Conservation (phyloP, 2,797 vertebrate genomes). For the Gouania willdenowi region DNA sequence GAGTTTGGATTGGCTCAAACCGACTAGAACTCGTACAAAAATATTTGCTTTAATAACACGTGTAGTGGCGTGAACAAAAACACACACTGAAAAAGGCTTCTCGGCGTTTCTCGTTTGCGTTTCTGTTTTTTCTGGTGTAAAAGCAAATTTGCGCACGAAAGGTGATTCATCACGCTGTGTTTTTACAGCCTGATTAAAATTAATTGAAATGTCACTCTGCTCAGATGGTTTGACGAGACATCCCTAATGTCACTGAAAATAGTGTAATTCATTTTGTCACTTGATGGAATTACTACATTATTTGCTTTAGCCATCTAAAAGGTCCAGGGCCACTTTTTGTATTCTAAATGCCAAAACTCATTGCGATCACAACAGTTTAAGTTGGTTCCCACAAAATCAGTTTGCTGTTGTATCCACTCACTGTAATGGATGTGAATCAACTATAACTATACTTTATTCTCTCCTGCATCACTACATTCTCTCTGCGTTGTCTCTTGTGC, state of each 20-base stretch:
- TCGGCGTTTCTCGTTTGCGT: neutral
- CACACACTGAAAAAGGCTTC: neutral
- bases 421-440: slow-evolving; percentile 39
- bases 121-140: slow-evolving; percentile 1
- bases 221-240: slow-evolving; percentile 18
- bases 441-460: slow-evolving; percentile 37
- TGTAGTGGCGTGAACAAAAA: slow-evolving; percentile 50
- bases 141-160: slow-evolving; percentile 4
- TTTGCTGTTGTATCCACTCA: slow-evolving; percentile 19
- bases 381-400: slow-evolving; percentile 47
- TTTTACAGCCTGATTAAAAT: slow-evolving; percentile 37
- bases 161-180: slow-evolving; percentile 25
- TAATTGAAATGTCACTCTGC: slow-evolving; percentile 40
- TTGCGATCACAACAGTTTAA: slow-evolving; percentile 41
- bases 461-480: slow-evolving; percentile 12
- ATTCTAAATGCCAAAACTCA: slow-evolving; percentile 51
- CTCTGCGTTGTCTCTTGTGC: neutral
- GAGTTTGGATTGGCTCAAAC: slow-evolving; percentile 72
- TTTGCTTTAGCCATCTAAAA: slow-evolving; percentile 37
- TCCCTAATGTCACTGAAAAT: slow-evolving; percentile 12
- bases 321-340: slow-evolving; percentile 7
- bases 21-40: slow-evolving; percentile 63
- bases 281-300: slow-evolving; percentile 45
- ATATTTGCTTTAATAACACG: slow-evolving; percentile 71
- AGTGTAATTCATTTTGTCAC: slow-evolving; percentile 47